These are phyloP conservation scores for Anorthoa munda DNA, from an alignment of 2,888 invertebrate genomes.

Conservation along the genomic window DNA sequence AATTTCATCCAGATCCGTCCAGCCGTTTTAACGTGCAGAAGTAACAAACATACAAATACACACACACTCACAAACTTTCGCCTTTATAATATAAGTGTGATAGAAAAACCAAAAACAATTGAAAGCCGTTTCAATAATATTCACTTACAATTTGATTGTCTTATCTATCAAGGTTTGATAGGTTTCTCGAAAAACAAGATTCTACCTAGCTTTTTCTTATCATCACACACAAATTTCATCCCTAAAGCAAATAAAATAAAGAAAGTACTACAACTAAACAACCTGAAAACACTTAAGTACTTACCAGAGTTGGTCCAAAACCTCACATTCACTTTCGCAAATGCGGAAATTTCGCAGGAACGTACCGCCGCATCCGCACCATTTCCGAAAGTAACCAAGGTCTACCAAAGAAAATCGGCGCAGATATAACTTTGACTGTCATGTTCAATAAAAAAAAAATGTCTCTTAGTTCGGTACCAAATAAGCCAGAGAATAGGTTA, in stretches of 20 bases:
- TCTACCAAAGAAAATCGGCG: background rate
- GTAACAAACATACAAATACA: too few species aligned
- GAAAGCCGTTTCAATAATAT: too few species aligned
- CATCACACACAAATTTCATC: background rate
- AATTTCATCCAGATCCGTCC: too few species aligned
- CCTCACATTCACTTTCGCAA: background rate
- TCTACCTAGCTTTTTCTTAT: background rate
- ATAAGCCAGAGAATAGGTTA: too few species aligned
- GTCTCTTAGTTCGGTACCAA: too few species aligned
- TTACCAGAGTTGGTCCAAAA: background rate
- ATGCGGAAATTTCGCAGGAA: background rate
- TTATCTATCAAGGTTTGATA: background rate
- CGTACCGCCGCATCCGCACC: background rate
- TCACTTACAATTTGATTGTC: too few species aligned
- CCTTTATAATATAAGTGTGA: too few species aligned
- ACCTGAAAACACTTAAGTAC: background rate
- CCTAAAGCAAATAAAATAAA: background rate
- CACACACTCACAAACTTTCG: too few species aligned
- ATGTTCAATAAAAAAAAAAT: too few species aligned
- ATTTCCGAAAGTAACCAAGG: background rate
- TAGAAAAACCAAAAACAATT: too few species aligned
- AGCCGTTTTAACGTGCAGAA: too few species aligned
- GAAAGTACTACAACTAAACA: background rate
- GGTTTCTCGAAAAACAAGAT: background rate
- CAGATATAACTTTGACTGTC: background rate